Evolutionary conservation across 64 coral and sea anemone species (phyloP), one percentile per base, ranked within the genome.

Genomic region (Porites australiensis): DNA sequence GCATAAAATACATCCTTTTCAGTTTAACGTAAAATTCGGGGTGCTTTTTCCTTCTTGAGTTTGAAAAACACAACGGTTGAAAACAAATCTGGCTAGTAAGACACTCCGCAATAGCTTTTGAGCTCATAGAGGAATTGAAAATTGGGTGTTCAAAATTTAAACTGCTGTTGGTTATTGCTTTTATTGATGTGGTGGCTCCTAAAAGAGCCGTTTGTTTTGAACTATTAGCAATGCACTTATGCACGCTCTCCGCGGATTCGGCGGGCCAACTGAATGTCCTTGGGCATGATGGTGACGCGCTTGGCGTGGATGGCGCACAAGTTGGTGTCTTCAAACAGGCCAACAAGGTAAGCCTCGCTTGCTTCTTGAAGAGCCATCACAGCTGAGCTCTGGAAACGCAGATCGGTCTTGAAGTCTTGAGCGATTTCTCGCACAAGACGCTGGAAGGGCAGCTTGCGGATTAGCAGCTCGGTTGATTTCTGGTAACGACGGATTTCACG

Each of bases 251-350:
- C 95, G 65, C 92, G 92, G 88, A 93, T 97, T 90, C 95, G 92
- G 82, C 92, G 88, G 55, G 93, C 93, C 21, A 94, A 57, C 85
- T 94, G 96, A 70, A 98, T 98, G 61, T 94, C 96, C 77, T 96
- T 96, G 72, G 95, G 95, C 95, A 96, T 96, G 75, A 96, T 98
- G 77, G 93, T 98, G 70, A 94, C 96, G n/a, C 96, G 93, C 93
- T 98, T 98, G 89, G 95, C 95, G 75, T 96, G 95, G 66, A 96
- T 96, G 91, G 95, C 95, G 82, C 95, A 96, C 95, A 96, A 96
- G 80, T 96, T 96, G 73, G 95, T 96, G 91, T 96, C 95, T 74
- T 96, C 95, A 93, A 96, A 96, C 62, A 96, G 87, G 90, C 95
- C 95, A 93, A 94, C 94, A 49, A 96, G 82, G 85, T 96, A 96